These are phyloP conservation scores for Oasisia sp. DNA, from an alignment of 2,888 invertebrate genomes.

Conservation along the genomic window DNA sequence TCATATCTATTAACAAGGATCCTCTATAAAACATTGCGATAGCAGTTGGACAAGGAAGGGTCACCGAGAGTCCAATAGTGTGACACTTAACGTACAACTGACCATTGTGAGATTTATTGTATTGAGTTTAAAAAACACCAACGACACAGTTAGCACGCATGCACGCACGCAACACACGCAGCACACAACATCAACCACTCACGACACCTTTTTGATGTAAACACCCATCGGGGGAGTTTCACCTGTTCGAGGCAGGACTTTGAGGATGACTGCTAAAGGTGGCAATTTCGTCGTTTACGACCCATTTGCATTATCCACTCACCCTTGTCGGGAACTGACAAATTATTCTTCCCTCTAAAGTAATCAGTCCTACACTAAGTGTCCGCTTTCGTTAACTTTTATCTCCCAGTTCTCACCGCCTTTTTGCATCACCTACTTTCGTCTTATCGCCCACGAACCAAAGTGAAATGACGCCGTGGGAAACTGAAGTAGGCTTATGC, in stretches of 20 bases:
- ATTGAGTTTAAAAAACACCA: no score
- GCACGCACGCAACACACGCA: no score
- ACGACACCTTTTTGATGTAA: no score
- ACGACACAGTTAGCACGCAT: no score
- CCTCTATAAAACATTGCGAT: no score
- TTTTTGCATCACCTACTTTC: neutral
- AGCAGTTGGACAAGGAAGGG: no score
- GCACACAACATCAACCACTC: no score
- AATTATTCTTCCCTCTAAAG: neutral
- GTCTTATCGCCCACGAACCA: neutral
- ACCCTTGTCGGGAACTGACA: neutral
- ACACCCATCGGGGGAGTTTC: neutral
- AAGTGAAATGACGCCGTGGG: constrained; percentile 3
- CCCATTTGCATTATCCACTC: neutral
- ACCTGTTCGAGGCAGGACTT: neutral
- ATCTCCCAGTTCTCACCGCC: neutral
- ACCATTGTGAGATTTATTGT: no score
- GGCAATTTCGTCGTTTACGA: neutral
- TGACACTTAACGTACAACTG: no score
- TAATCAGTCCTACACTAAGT: neutral
- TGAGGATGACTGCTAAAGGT: neutral
- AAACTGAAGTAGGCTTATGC: neutral
- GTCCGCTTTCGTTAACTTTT: neutral
- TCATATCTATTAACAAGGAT: no score
- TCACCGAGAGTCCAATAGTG: no score